Percentiles rank a stretch among this genome's conserved stretches.
Conservation (phyloP, 2,797 vertebrate genomes). For the Dendrocincla fuliginosa region DNA sequence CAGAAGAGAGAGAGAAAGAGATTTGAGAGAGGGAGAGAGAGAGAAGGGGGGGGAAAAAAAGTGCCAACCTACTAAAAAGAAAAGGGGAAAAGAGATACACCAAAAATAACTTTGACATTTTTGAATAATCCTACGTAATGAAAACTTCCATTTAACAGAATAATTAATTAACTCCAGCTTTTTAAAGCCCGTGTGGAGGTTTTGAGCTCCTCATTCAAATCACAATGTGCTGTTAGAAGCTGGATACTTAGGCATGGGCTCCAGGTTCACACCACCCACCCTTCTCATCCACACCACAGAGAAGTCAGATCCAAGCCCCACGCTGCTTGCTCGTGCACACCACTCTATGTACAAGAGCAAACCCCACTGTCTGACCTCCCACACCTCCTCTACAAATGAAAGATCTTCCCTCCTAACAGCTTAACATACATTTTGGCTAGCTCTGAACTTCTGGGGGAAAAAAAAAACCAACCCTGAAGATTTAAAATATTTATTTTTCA, state of each 20-base stretch:
- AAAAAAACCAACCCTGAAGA: not conserved
- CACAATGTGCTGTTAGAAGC: not conserved
- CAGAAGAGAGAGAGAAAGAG: not conserved
- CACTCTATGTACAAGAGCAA: rapidly evolving
- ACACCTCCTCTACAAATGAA: not conserved
- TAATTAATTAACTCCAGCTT: not conserved
- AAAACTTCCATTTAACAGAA: not conserved
- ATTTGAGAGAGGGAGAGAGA: not conserved
- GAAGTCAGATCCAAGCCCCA: not conserved
- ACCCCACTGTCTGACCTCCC: not conserved
- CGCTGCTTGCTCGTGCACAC: not conserved
- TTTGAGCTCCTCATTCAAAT: not conserved
- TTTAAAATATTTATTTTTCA: conserved; percentile 8
- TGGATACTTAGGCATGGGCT: not conserved
- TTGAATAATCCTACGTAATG: not conserved
- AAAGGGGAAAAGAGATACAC: not conserved
- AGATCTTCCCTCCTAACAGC: not conserved
- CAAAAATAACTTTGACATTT: conserved; percentile 18
- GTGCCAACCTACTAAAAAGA: not conserved
- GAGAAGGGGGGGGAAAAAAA: not conserved
- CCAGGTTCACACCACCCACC: not conserved
- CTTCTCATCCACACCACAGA: not conserved
- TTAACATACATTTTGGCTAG: not conserved
- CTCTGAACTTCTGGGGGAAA: not conserved
- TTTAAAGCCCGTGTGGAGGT: not conserved